These are phyloP conservation scores for Crematogaster levior DNA, from an alignment of 2,888 invertebrate genomes.

Conservation along the genomic window DNA sequence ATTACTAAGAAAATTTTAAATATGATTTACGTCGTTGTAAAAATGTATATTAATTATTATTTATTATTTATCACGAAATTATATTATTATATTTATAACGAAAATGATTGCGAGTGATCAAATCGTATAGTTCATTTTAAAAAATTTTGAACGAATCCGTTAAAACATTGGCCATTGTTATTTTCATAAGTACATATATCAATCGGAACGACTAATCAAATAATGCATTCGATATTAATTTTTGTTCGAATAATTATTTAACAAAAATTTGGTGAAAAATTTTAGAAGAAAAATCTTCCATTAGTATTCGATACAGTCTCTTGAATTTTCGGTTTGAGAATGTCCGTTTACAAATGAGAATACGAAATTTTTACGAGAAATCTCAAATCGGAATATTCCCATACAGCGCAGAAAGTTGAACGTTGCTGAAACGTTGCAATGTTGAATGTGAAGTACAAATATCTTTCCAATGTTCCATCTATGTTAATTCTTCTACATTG, in stretches of 20 bases:
- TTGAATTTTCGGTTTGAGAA: constrained; percentile 5
- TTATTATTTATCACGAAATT: no score
- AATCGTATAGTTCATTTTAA: background rate
- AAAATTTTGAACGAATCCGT: background rate
- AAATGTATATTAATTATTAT: no score
- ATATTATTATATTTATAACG: background rate
- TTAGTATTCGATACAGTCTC: background rate
- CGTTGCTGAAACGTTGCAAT: no score
- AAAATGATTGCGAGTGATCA: background rate
- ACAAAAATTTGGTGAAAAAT: background rate
- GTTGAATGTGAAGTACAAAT: no score
- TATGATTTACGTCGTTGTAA: background rate
- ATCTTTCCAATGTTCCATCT: no score
- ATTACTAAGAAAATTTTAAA: background rate
- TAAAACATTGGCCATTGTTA: background rate
- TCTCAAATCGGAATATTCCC: background rate
- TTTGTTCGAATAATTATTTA: background rate
- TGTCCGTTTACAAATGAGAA: background rate
- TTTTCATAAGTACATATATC: background rate
- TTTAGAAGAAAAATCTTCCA: background rate
- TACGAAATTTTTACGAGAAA: constrained; percentile 10
- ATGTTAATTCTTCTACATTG: no score
- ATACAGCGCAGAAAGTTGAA: no score
- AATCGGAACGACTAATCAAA: background rate
- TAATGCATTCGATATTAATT: background rate